Percentiles rank a stretch among this genome's conserved stretches.
These are phyloP conservation scores for Ascaphus truei DNA, from an alignment of 2,113 vertebrate genomes.

Conservation along the genomic window DNA sequence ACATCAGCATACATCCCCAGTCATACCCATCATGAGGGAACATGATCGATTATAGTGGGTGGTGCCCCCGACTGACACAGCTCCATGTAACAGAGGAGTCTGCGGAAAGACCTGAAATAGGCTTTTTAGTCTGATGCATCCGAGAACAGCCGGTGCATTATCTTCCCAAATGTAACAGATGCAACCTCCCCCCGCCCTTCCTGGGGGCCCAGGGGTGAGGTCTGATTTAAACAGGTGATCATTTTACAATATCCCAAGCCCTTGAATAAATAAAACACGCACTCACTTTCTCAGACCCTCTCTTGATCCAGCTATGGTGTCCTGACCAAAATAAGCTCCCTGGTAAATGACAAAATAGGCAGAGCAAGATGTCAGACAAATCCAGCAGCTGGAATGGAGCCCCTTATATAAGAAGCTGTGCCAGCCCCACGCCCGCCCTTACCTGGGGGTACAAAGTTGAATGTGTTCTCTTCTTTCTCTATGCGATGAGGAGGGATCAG, in stretches of 20 bases:
- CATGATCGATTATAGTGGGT: not conserved
- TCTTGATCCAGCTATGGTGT: not conserved
- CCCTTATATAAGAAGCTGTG: slow-evolving; percentile 14
- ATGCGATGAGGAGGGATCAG: not conserved
- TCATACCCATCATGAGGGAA: not conserved
- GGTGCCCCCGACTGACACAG: not conserved
- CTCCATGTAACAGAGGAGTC: not conserved
- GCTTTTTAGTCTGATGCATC: not conserved
- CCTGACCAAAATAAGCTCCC: not conserved
- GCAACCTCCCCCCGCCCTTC: slow-evolving; percentile 1
- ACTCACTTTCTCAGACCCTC: slow-evolving; percentile 11
- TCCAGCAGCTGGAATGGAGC: slow-evolving; percentile 8
- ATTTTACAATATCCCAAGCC: not conserved
- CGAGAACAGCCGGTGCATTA: not conserved
- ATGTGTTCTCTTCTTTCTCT: not conserved
- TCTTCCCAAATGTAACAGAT: slow-evolving; percentile 5
- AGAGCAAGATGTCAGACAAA: slow-evolving; percentile 22
- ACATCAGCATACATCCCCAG: not conserved
- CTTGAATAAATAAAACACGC: not conserved
- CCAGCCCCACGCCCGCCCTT: not conserved
- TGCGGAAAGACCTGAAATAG: not conserved
- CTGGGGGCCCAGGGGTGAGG: slow-evolving; percentile 1
- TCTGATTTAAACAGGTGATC: not conserved
- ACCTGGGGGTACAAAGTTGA: slow-evolving; percentile 20
- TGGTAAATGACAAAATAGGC: not conserved